Conservation (phyloP, 2,888 invertebrate species). For the Dinocampus coccinellae region DNA sequence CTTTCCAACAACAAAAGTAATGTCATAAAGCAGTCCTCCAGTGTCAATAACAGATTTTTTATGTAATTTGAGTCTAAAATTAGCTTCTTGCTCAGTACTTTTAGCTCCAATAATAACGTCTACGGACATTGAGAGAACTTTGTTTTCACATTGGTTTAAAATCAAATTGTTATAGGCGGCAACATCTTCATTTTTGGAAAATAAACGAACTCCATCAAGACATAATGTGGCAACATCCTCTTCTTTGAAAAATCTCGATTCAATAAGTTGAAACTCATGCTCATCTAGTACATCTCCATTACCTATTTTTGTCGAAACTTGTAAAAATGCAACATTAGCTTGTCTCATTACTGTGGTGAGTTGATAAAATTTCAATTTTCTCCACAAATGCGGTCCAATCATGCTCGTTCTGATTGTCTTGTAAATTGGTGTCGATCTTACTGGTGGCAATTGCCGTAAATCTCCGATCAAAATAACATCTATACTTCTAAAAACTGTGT, state of each 20-base stretch:
- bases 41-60: constrained; percentile 47
- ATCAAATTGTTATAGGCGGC: neutral
- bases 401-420: constrained; percentile 44
- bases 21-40: constrained; percentile 51
- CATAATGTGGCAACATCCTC: constrained; percentile 49
- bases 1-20: constrained; percentile 34
- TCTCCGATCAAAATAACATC: constrained; percentile 62
- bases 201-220: constrained; percentile 43
- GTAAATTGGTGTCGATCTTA: constrained; percentile 53
- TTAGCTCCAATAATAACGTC: constrained; percentile 42
- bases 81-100: constrained; percentile 36
- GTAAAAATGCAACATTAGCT: constrained; percentile 56
- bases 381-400: constrained; percentile 55
- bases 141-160: constrained; percentile 22
- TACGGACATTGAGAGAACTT: constrained; percentile 44
- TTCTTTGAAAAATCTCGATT: constrained; percentile 51
- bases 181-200: constrained; percentile 5
- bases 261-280: constrained; percentile 48
- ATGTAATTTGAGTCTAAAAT: constrained; percentile 38
- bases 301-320: constrained; percentile 57
- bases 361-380: constrained; percentile 54
- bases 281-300: constrained; percentile 47
- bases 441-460: constrained; percentile 62
- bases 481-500: constrained; percentile 57
- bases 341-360: constrained; percentile 59